Percentiles rank a stretch among this genome's conserved stretches.
Conservation (phyloP, 2,797 vertebrate species). For the Staurois parvus region DNA sequence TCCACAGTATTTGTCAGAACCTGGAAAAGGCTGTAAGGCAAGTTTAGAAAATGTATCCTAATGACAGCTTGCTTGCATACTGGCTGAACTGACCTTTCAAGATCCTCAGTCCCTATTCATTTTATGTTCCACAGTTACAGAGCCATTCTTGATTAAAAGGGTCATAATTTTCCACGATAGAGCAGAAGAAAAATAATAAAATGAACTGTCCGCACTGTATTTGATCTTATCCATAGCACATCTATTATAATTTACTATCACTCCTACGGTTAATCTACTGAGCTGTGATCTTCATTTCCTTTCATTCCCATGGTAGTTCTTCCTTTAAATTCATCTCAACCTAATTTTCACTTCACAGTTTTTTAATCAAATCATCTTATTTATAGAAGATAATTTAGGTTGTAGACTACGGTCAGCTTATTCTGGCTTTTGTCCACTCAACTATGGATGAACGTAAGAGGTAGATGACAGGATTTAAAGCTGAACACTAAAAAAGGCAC, state of each 20-base stretch:
- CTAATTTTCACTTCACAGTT: slow-evolving; percentile 42
- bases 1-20: not conserved
- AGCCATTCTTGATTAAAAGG: not conserved
- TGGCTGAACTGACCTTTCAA: not conserved
- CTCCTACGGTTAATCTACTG: not conserved
- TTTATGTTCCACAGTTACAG: not conserved
- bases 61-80: not conserved
- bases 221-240: not conserved
- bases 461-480: not conserved
- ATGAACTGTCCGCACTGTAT: not conserved
- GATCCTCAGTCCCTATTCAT: not conserved
- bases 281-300: slow-evolving; percentile 6
- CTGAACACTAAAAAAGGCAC: too few relatives aligned
- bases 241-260: not conserved
- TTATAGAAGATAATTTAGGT: slow-evolving; percentile 54
- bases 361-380: slow-evolving; percentile 45
- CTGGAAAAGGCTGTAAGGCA: too few relatives aligned
- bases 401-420: slow-evolving; percentile 2
- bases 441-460: not conserved
- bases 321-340: slow-evolving; percentile 7
- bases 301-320: slow-evolving; percentile 7
- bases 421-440: not conserved
- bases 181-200: not conserved
- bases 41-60: not conserved
- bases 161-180: not conserved